Base-by-base conservation (phyloP, 2,797 vertebrate species). In the Gymnopithys bicolor region DNA sequence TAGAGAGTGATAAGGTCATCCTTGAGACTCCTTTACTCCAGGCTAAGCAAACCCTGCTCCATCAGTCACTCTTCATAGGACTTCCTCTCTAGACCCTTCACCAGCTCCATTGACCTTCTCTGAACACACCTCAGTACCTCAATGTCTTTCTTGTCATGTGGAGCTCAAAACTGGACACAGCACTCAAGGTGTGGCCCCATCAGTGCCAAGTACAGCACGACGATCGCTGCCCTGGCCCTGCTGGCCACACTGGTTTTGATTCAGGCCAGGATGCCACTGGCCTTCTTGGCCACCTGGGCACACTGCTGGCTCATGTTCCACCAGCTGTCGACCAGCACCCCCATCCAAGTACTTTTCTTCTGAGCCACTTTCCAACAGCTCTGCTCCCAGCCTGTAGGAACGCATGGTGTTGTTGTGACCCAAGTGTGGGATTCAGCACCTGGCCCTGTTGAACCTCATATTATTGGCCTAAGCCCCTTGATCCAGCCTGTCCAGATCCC, bases 141-240 rank as follows among this genome's bases (percentile, higher is more conserved):
- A n/a, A 1, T n/a, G 19, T 43, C 28, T 10, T 51, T 45, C 6
- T 15, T 56, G 27, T 0, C 53, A 13, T 19, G 7, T 68, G 13
- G 2, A 27, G 4, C 32, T 13, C 49, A 45, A 2, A 56, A 43
- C 19, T 12, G 43, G 8, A 4, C 49, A 39, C 37, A 39, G 37
- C 37, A 39, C 37, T 39, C 1, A 4, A 35, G 32, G 4, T 49
- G 43, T 16, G 15, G 0, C 6, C 35, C 63, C 27, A 32, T 7
- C 43, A 56, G 12, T n/a, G 28, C 11, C 0, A 0, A 75, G 41
- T 0, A 35, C 30, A 53, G 48, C 1, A 25, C 5, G 11, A 43
- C 7, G 37, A 17, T 49, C 28, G 0, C 32, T 62, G 70, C 9
- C 43, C 28, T 58, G 37, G 0, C 25, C 37, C 58, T 64, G 28